Evolutionary conservation across 2,888 invertebrate species (phyloP).

Genomic region (Oscheius myriophilus): DNA sequence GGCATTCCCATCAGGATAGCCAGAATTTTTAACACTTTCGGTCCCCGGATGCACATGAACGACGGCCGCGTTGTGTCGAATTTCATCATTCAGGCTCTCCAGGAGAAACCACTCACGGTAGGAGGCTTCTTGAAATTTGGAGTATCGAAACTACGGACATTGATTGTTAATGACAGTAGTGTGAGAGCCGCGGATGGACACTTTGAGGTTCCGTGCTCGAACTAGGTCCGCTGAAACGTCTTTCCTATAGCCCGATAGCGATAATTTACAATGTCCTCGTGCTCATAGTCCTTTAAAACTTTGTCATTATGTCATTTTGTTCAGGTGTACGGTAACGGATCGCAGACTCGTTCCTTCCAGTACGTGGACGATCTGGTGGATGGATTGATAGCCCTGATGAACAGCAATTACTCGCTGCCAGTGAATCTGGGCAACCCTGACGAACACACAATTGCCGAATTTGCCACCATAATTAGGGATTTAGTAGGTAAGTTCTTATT

Average conservation of each 20-base stretch:
- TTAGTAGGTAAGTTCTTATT: constrained; percentile 72
- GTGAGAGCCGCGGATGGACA: too few relatives aligned
- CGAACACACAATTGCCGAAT: constrained; percentile 90
- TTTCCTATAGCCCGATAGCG: too few relatives aligned
- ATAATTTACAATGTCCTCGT: too few relatives aligned
- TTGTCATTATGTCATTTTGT: constrained; percentile 3
- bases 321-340: constrained; percentile 76
- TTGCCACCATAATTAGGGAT: constrained; percentile 74
- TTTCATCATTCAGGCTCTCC: constrained; percentile 94
- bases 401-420: constrained; percentile 87
- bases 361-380: constrained; percentile 96
- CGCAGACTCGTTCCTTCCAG: constrained; percentile 89
- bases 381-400: constrained; percentile 90
- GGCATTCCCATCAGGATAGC: constrained; percentile 93
- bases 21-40: constrained; percentile 97
- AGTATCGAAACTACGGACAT: constrained; percentile 4
- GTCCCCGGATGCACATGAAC: constrained; percentile 97
- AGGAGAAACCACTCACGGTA: constrained; percentile 92
- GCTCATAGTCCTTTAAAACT: background rate
- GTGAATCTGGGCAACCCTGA: constrained; percentile 97
- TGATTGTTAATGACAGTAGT: too few relatives aligned
- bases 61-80: constrained; percentile 98
- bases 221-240: too few relatives aligned
- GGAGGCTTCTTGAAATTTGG: too few relatives aligned
- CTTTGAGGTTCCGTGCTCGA: too few relatives aligned